These are phyloP conservation scores for Drymodes brunneopygia DNA, from an alignment of 2,113 vertebrate species.

Conservation along the genomic window DNA sequence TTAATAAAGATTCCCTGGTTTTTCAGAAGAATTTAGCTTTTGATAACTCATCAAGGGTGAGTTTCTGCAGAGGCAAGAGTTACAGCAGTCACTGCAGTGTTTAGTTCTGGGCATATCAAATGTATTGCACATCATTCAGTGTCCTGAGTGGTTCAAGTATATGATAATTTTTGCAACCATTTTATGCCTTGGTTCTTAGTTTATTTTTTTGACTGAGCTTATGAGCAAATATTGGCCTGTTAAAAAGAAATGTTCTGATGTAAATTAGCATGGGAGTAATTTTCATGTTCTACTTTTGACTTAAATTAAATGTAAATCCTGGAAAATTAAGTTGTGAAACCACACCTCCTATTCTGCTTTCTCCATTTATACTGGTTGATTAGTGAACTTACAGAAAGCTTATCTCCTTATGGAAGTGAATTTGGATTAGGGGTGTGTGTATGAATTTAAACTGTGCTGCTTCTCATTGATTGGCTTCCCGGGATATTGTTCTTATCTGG, in stretches of 20 bases:
- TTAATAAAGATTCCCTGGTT: neutral
- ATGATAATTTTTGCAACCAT: neutral
- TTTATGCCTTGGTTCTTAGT: neutral
- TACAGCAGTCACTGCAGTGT: accelerated
- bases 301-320: neutral
- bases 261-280: neutral
- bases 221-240: neutral
- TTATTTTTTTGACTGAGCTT: neutral
- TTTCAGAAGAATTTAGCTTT: neutral
- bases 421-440: conserved; percentile 31
- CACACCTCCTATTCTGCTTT: neutral
- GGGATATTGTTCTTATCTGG: neutral
- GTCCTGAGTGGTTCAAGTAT: neutral
- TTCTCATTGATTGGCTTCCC: neutral
- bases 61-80: neutral
- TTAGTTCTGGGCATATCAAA: neutral
- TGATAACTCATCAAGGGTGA: neutral
- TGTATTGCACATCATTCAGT: neutral
- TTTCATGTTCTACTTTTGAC: neutral
- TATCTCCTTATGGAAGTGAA: conserved; percentile 22
- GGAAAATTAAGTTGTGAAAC: neutral
- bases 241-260: neutral
- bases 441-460: neutral
- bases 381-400: neutral
- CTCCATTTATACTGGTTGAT: neutral